Base-by-base conservation (phyloP, 92 coral and sea anemone species). In the Actinostola sp. region DNA sequence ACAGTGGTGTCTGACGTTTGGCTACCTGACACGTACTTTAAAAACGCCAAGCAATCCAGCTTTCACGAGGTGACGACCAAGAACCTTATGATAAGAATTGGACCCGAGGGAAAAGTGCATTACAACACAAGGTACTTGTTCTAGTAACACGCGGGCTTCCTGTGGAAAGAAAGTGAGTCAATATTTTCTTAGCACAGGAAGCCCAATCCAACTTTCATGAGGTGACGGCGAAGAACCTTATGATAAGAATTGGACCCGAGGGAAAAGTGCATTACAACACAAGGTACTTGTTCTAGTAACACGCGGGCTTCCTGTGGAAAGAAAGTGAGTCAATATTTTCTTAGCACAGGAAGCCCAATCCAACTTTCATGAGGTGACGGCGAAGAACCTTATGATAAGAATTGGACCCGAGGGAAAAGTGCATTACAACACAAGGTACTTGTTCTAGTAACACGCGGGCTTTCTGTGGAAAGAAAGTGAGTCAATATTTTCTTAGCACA, bases 101-200 rank as follows among this genome's bases (percentile, higher is more conserved):
- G 82, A 32, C 85, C 85, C 13, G 45, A 81, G 5, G 89, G 89
- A 3, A 28, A 34, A 25, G 89, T 85, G 0, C 70, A 66, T 39
- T 85, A 80, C 60, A 85, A 79, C 42, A 79, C 88, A 15, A 83
- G 88, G 88, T 83, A 43, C 16, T n/a, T n/a, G n/a, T n/a, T n/a
- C n/a, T n/a, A n/a, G n/a, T n/a, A n/a, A n/a, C n/a, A n/a, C n/a
- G n/a, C n/a, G n/a, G n/a, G n/a, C n/a, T n/a, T n/a, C n/a, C 55
- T 27, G 34, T 12, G 19, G 0, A 32, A 41, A 12, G 24, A 28
- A 27, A 28, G 6, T 36, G 42, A 4, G 42, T n/a, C n/a, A n/a
- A n/a, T n/a, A n/a, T n/a, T n/a, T n/a, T n/a, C n/a, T n/a, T n/a
- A n/a, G n/a, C n/a, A n/a, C n/a, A n/a, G n/a, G n/a, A n/a, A n/a